Evolutionary conservation across 2,888 invertebrate species (phyloP).

Genomic region (Cabera pusaria): DNA sequence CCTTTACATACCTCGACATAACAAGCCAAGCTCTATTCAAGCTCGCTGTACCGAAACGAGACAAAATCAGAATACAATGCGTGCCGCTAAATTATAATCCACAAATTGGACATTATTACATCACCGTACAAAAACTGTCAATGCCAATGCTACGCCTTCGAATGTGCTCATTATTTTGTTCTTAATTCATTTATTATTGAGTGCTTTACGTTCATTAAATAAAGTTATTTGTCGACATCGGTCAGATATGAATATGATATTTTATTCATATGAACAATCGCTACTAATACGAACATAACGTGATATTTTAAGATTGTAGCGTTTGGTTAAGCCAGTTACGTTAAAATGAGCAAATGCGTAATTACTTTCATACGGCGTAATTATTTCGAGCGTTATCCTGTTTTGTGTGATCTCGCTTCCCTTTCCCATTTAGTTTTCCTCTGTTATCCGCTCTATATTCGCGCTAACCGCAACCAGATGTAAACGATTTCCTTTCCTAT

Average conservation of each 20-base stretch:
- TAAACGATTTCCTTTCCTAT: slow-evolving; percentile 57
- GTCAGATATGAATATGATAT: too few relatives aligned
- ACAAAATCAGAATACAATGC: slow-evolving; percentile 64
- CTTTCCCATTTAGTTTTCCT: slow-evolving; percentile 61
- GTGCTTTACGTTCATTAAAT: slow-evolving; percentile 28
- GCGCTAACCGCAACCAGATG: slow-evolving; percentile 57
- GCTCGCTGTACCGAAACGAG: slow-evolving; percentile 61
- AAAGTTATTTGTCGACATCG: slow-evolving; percentile 6
- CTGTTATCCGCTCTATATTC: slow-evolving; percentile 47
- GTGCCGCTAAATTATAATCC: slow-evolving; percentile 49
- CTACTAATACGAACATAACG: too few relatives aligned
- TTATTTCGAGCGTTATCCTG: slow-evolving; percentile 43
- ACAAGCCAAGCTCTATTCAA: slow-evolving; percentile 40
- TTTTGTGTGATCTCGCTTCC: slow-evolving; percentile 56
- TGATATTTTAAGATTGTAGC: too few relatives aligned
- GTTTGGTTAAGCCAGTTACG: slow-evolving; percentile 14
- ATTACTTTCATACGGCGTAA: slow-evolving; percentile 39
- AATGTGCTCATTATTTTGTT: slow-evolving; percentile 39
- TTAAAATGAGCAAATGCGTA: slow-evolving; percentile 31
- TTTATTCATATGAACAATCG: too few relatives aligned
- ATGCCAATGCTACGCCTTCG: slow-evolving; percentile 65
- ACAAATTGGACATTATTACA: slow-evolving; percentile 54
- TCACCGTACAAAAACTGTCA: slow-evolving; percentile 66
- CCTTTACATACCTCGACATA: slow-evolving; percentile 50
- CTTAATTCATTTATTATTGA: slow-evolving; percentile 51